Evolutionary conservation across 2,113 vertebrate genomes (phyloP).

Genomic region (Sus scrofa): T2T-Sscrofa CM000830.6:101670001-101670500

Average conservation of each 20-base stretch:
- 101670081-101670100: background rate
- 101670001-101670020: background rate
- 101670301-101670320: slow-evolving; percentile 56
- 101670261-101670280: too few relatives aligned
- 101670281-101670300: background rate
- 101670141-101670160: too few relatives aligned
- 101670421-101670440: slow-evolving; percentile 68
- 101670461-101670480: background rate
- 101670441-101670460: background rate
- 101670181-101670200: too few relatives aligned
- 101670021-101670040: background rate
- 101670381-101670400: slow-evolving; percentile 50
- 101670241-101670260: too few relatives aligned
- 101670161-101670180: too few relatives aligned
- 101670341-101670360: background rate
- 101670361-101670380: slow-evolving; percentile 45
- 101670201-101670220: too few relatives aligned
- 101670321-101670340: background rate
- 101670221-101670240: too few relatives aligned
- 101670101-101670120: background rate
- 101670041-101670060: slow-evolving; percentile 3
- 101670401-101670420: slow-evolving; percentile 47
- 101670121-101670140: background rate
- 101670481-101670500: background rate
- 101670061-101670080: background rate